phyloP scores from a whole-genome alignment of 1,140 invertebrate genomes.

The Cardiocondyla obscurior region DNA sequence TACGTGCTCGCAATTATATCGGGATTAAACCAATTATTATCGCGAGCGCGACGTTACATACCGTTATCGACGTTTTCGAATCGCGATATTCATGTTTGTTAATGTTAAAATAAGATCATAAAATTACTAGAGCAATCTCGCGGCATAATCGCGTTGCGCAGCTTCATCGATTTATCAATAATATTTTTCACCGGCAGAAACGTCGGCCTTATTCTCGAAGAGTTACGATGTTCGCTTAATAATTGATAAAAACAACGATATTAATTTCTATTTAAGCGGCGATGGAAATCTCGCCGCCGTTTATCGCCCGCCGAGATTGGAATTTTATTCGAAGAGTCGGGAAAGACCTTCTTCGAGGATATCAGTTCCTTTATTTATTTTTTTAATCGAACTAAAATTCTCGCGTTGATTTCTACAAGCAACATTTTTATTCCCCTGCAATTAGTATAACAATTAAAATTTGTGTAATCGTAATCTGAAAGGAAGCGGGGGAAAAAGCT shows the following conservation, averaged over 20 bases:
- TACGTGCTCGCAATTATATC: conserved; percentile 39
- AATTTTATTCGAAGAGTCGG: not conserved
- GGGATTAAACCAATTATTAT: conserved; percentile 49
- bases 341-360: not conserved
- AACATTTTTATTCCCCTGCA: not conserved
- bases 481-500: not conserved
- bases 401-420: not conserved
- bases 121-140: not conserved
- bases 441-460: no score
- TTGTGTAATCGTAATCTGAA: not conserved
- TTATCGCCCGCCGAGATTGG: not conserved
- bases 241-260: not conserved
- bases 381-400: not conserved
- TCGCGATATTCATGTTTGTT: conserved; percentile 20
- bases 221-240: not conserved
- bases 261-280: not conserved
- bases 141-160: not conserved
- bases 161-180: not conserved
- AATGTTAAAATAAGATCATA: conserved; percentile 38
- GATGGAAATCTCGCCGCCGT: not conserved
- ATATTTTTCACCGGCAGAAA: not conserved
- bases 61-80: conserved; percentile 17
- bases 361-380: not conserved
- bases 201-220: not conserved
- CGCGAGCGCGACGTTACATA: conserved; percentile 10